Evolutionary conservation across 2,888 invertebrate genomes (phyloP).

Genomic region (Pollenia labialis): DNA sequence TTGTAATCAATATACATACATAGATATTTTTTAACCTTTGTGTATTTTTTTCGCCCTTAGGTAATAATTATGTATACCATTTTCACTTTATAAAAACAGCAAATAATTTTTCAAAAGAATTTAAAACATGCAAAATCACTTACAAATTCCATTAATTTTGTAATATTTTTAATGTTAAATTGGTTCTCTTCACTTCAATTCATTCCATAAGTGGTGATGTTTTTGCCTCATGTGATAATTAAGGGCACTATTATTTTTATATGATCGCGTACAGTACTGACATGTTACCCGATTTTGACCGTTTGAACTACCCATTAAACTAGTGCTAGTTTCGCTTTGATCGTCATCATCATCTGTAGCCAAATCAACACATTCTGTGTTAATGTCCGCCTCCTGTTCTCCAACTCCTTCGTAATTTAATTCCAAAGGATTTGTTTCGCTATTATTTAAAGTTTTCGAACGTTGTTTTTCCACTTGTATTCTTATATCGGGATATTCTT

Average conservation of each 20-base stretch:
- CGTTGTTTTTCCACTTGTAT: constrained; percentile 67
- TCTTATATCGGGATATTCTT: constrained; percentile 71
- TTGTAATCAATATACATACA: no score
- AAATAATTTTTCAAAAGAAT: not conserved
- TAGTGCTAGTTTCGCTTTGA: constrained; percentile 56
- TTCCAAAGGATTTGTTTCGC: constrained; percentile 71
- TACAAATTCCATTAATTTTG: constrained; percentile 9
- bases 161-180: not conserved
- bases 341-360: constrained; percentile 64
- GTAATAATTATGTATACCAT: no score
- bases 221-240: constrained; percentile 75
- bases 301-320: constrained; percentile 27
- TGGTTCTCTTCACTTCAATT: not conserved
- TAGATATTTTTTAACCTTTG: no score
- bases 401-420: constrained; percentile 56
- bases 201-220: constrained; percentile 57
- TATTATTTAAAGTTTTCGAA: constrained; percentile 50
- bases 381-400: constrained; percentile 21
- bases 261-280: constrained; percentile 72
- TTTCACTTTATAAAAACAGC: not conserved
- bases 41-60: no score
- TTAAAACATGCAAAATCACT: not conserved
- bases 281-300: constrained; percentile 69
- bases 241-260: constrained; percentile 74
- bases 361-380: constrained; percentile 70